These are phyloP conservation scores for Hydropotes inermis DNA, from an alignment of 2,113 vertebrate species.

Conservation along the genomic window DNA sequence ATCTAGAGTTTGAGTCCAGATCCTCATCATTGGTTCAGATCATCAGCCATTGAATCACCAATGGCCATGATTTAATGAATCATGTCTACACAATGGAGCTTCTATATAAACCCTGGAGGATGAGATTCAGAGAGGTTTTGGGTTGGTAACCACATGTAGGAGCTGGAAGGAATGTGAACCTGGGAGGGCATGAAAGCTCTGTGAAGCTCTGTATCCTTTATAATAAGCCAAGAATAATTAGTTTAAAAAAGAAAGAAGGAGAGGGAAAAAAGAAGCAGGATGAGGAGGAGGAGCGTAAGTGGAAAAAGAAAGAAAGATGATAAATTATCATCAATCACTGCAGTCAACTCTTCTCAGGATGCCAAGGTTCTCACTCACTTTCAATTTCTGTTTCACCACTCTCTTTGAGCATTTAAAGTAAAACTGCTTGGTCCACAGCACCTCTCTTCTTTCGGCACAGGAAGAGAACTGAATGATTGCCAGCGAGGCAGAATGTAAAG, in stretches of 20 bases:
- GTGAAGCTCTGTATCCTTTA: not conserved
- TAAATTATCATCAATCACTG: not conserved
- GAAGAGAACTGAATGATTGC: not conserved
- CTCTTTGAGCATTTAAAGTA: not conserved
- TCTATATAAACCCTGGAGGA: not conserved
- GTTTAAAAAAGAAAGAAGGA: not conserved
- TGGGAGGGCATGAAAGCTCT: not conserved
- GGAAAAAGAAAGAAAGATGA: not conserved
- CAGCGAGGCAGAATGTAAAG: not conserved
- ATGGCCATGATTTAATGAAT: not conserved
- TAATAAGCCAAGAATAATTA: not conserved
- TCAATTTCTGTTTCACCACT: not conserved
- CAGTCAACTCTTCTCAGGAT: not conserved
- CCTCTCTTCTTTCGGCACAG: not conserved
- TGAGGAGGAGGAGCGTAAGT: not conserved
- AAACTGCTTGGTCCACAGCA: not conserved
- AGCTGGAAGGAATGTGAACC: not conserved
- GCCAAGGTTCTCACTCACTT: not conserved
- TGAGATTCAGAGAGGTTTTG: not conserved
- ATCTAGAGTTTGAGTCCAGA: not conserved
- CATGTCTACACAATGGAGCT: not conserved
- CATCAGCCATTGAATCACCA: not conserved
- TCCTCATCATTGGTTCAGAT: not conserved
- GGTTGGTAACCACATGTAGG: not conserved
- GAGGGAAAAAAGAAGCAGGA: not conserved